Evolutionary conservation across 2,797 vertebrate genomes (phyloP), one percentile per base, ranked within the genome.

Genomic region (Champsocephalus esox): DNA sequence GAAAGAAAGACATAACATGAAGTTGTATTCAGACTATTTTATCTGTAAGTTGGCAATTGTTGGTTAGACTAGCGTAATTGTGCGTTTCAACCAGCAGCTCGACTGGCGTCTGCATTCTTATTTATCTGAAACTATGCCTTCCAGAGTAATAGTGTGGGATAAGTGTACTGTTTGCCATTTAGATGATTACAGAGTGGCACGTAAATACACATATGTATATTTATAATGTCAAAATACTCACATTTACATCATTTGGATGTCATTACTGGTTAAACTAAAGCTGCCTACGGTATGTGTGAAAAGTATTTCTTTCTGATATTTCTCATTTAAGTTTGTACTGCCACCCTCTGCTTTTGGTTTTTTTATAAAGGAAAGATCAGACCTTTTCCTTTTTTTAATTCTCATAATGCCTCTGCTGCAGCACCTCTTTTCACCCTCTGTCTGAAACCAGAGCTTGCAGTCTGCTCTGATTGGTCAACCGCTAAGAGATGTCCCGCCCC

Each of bases 221-320:
- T 69, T 44, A 28, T 5, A 38, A 38, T 38, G 81, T 84, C 65
- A 84, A 77, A 83, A 54, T 54, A 44, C 71, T 24, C 45, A 60
- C 59, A 60, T n/a, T 67, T 57, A 59, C 73, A 86, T 90, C 57
- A 44, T 83, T 70, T 80, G 67, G 69, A 65, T 69, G 60, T 84
- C 60, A 84, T 87, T 77, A 60, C 56, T n/a, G 61, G 66, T 81
- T 85, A 70, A 86, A 56, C 83, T 66, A 82, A 71, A 77, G 57
- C 65, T 61, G 63, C 43, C 73, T 9, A 24, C 24, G 2, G 24
- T 24, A 2, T 77, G 68, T 75, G 65, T 38, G 19, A n/a, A 55
- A 44, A 5, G 6, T 34, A 19, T 65, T 82, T 63, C n/a, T 57
- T 70, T 12, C 19, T 55, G 52, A 55, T 48, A 48, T 55, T 66